Conservation (phyloP, 2,113 vertebrate genomes). For the Cranoglanis bouderius region DNA sequence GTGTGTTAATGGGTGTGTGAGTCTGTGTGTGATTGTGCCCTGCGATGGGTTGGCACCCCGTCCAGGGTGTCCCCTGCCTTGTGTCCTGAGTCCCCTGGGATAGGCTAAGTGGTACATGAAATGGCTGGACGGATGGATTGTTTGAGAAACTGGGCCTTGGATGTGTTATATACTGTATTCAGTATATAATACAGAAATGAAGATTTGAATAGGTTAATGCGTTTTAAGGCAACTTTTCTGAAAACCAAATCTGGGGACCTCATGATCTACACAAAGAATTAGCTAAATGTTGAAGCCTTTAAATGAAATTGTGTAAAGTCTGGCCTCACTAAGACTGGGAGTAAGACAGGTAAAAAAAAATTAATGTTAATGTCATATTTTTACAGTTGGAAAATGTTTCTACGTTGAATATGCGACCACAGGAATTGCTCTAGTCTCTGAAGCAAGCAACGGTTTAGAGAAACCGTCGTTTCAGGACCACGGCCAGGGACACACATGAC, state of each 20-base stretch:
- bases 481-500: conserved; percentile 2
- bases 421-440: background rate
- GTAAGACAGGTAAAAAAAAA: background rate
- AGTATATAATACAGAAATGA: background rate
- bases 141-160: background rate
- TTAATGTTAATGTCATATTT: background rate
- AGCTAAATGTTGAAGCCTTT: background rate
- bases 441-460: background rate
- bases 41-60: too few species aligned
- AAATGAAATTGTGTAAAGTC: background rate
- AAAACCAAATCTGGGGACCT: background rate
- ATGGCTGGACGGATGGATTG: too few species aligned
- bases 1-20: too few species aligned
- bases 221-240: background rate
- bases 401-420: background rate
- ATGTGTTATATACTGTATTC: background rate
- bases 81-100: too few species aligned
- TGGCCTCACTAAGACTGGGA: background rate
- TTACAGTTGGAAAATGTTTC: background rate
- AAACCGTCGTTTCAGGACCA: conserved; percentile 28
- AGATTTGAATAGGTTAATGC: background rate
- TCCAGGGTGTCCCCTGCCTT: too few species aligned
- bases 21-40: too few species aligned
- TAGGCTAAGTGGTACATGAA: too few species aligned
- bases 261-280: background rate